These are phyloP conservation scores for Rallus limicola DNA, from an alignment of 2,113 vertebrate species.

Conservation along the genomic window DNA sequence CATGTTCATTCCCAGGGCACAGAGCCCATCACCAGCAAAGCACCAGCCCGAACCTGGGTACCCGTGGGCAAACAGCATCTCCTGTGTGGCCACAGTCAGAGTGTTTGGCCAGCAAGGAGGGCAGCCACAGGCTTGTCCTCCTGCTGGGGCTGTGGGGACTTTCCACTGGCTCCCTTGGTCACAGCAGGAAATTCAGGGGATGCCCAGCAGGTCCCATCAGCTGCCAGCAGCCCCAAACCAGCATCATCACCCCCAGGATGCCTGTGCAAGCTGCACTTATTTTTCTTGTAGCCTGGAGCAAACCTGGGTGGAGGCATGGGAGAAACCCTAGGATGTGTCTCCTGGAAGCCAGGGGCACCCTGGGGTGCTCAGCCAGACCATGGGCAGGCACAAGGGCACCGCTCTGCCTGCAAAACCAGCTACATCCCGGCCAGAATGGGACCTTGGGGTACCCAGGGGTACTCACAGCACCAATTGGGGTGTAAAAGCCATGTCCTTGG, in stretches of 20 bases:
- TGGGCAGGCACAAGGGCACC: background rate
- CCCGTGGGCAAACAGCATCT: rapidly evolving
- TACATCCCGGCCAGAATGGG: background rate
- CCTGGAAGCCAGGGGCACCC: background rate
- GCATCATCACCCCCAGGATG: rapidly evolving
- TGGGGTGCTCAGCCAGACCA: rapidly evolving
- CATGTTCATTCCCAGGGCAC: background rate
- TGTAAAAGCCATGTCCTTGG: rapidly evolving
- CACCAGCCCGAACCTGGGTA: rapidly evolving
- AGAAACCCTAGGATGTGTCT: background rate
- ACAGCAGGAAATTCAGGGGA: background rate
- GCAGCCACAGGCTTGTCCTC: background rate
- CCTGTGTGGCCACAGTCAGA: rapidly evolving
- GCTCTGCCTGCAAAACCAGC: background rate
- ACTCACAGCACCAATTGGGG: background rate
- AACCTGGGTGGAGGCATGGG: background rate
- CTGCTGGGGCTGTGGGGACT: background rate
- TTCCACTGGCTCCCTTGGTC: background rate
- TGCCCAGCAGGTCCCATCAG: background rate
- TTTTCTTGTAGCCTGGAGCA: background rate
- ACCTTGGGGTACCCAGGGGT: too few relatives aligned
- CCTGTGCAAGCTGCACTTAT: background rate
- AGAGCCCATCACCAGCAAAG: background rate
- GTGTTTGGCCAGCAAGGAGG: background rate
- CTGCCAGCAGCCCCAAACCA: background rate